Base-by-base conservation (phyloP, 1,140 invertebrate genomes). In the Drosophila nasuta region DNA sequence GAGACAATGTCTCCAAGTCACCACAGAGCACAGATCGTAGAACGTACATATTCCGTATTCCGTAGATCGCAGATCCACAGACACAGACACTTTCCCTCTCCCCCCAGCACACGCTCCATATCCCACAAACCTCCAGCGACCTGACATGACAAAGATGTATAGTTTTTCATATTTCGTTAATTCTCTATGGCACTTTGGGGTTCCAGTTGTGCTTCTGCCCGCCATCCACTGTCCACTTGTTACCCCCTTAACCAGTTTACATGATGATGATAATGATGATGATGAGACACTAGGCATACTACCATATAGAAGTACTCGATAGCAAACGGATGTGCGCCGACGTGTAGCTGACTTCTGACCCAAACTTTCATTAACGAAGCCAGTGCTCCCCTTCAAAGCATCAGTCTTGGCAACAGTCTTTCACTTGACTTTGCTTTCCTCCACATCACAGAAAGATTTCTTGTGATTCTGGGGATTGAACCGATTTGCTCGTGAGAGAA, bases 171-270 rank as follows among this genome's bases (percentile, higher is more conserved):
- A 67, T 69, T 78, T 75, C 52, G 79, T 86, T 86, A 86, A 87
- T 86, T 86, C 68, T 75, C 54, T 77, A 83, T 81, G 71, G 74
- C 81, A 83, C 85, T 87, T 82, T 80, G 69, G 82, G 70, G 77
- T 58, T 70, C 66, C 66, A 69, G 62, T 67, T 59, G 66, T 59
- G 78, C 48, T 64, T 54, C 71, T 64, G 54, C 71, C 71, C 64
- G 64, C 56, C 59, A 15, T 25, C 65, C 58, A 75, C 64, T 63
- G 25, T 15, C 65, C 58, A 75, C 64, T 75, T 62, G 17, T 35
- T 60, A 54, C 56, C 76, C 80, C 66, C 67, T 57, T 70, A 64
- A 28, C 64, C 56, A 56, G 64, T 76, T 79, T 58, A 68, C 65
- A 88, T 71, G 20, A 25, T 3, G 20, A 25, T 25, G 17, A 20